A percentile compares a stretch with the other conserved stretches of the same genome.
Conservation (phyloP, 2,113 vertebrate species). For the Pollachius pollachius region DNA sequence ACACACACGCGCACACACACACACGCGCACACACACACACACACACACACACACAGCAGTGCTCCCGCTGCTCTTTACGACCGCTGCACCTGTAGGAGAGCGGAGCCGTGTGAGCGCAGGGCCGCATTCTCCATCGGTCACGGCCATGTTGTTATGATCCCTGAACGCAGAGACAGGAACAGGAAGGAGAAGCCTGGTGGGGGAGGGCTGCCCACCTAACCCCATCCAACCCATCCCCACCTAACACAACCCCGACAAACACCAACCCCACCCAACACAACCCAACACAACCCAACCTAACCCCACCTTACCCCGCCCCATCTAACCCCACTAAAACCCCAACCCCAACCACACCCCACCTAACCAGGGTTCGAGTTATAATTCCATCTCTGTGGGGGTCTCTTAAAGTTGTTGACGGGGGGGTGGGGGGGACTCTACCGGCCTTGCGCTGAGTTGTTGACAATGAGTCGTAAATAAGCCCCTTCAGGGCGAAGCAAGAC, state of each 20-base stretch:
- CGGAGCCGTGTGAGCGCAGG: slow-evolving; percentile 30
- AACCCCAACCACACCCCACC: too few species aligned
- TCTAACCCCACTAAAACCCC: neutral
- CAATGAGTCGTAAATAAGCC: too few species aligned
- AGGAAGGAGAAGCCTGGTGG: slow-evolving; percentile 50
- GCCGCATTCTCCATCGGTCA: slow-evolving; percentile 65
- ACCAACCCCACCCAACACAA: too few species aligned
- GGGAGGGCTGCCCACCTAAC: slow-evolving; percentile 5
- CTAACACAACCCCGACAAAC: neutral
- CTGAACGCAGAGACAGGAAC: slow-evolving; percentile 54
- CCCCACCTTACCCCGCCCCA: neutral
- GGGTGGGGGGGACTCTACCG: too few species aligned
- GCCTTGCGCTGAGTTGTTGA: too few species aligned
- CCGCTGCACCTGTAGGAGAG: slow-evolving; percentile 64
- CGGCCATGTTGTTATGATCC: slow-evolving; percentile 61
- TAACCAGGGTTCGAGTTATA: too few species aligned
- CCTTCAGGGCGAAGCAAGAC: too few species aligned
- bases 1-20: too few species aligned
- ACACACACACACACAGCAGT: neutral
- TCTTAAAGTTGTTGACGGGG: too few species aligned
- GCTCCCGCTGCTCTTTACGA: slow-evolving; percentile 63
- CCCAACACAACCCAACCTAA: neutral
- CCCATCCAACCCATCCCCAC: slow-evolving; percentile 11
- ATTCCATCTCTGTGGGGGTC: too few species aligned
- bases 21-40: too few species aligned